Conservation (phyloP, 1,140 invertebrate species). For the Wasmannia auropunctata region DNA sequence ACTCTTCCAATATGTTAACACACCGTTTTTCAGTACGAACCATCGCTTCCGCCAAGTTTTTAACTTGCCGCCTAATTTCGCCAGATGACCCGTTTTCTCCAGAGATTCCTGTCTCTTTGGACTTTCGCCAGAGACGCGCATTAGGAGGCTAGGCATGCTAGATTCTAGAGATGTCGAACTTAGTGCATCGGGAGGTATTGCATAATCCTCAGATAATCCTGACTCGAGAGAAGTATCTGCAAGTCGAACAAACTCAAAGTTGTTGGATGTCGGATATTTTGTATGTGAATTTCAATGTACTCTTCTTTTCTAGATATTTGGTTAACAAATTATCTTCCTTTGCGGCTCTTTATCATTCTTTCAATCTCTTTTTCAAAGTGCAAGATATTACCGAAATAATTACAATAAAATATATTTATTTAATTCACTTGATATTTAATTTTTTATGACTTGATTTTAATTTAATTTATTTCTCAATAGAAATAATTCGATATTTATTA, state of each 20-base stretch:
- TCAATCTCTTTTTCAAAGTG: not conserved
- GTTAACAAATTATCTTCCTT: not conserved
- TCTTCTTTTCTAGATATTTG: not conserved
- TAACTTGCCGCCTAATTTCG: slow-evolving; percentile 97
- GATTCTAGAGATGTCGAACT: slow-evolving; percentile 91
- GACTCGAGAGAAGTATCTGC: slow-evolving; percentile 96
- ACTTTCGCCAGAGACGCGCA: slow-evolving; percentile 89
- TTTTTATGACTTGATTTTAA: too few species aligned
- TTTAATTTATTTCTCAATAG: not conserved
- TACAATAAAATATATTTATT: not conserved
- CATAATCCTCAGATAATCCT: slow-evolving; percentile 97
- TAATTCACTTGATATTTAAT: not conserved
- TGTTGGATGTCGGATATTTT: slow-evolving; percentile 8
- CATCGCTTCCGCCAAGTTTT: slow-evolving; percentile 98
- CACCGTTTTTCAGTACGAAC: slow-evolving; percentile 97
- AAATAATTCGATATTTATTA: not conserved
- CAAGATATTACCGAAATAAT: slow-evolving; percentile 3
- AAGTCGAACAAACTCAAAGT: slow-evolving; percentile 65
- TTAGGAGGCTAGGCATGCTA: slow-evolving; percentile 89
- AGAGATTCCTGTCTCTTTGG: slow-evolving; percentile 91
- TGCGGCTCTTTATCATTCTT: not conserved
- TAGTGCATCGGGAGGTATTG: slow-evolving; percentile 96
- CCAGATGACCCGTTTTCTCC: slow-evolving; percentile 96
- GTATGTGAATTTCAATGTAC: not conserved
- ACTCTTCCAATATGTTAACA: slow-evolving; percentile 96